Evolutionary conservation across 2,888 invertebrate species (phyloP), one percentile per base, ranked within the genome.

Genomic region (Mycalesis mineus): DNA sequence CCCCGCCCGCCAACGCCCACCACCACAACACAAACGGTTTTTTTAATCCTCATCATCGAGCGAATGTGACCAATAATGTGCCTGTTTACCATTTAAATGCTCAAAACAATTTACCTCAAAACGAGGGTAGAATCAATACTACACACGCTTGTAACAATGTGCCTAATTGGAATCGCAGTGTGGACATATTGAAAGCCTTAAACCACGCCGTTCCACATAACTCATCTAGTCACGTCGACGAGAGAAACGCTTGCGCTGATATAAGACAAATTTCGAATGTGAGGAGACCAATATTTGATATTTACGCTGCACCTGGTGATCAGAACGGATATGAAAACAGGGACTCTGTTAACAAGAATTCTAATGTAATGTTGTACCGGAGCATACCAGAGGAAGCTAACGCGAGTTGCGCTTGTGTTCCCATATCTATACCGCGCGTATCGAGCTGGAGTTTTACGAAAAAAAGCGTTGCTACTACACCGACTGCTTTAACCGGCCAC

Each of bases 371-470:
- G 4, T 52, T 14, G 14, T 31, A 44, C 14, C 17, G n/a, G 9
- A 53, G 42, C 53, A 53, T 37, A 53, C 31, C 53, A 17, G 37
- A 53, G 14, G 53, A 53, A 13, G 3, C 28, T 15, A 37, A 14
- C 1, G n/a, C 53, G 28, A 53, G 45, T 45, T 53, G 53, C 7
- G 28, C 36, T 45, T 53, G 53, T 37, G 45, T 53, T 37, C 53
- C 53, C 9, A 37, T 53, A 36, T 45, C 53, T 7, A 45, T 53
- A 53, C 53, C 44, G 0, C 55, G 58, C 5, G 52, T 52, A 4
- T 58, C 58, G 8, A 58, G 61, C 29, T 61, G 61, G 61, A 61
- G 61, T 40, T 52, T 58, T 7, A 51, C 61, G 5, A 61, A 58
- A 31, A 9, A 52, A 15, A 39, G 22, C 31, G 37, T 13, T 6